Evolutionary conservation across 2,888 invertebrate genomes (phyloP).

Genomic region (Tolmerus cingulatus): DNA sequence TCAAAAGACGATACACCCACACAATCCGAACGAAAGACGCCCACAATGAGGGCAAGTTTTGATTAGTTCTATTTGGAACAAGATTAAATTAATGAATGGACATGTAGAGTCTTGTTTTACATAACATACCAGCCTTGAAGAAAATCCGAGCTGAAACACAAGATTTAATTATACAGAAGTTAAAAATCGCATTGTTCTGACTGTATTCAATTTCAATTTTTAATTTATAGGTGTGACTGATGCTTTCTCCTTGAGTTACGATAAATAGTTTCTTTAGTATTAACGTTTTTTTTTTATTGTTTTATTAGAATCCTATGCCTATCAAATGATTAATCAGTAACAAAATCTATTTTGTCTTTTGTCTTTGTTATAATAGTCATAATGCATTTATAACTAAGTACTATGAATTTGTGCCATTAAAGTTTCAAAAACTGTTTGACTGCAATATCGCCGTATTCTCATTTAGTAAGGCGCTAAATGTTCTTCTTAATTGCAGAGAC

Average conservation of each 20-base stretch:
- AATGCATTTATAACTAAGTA: too few species aligned
- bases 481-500: not conserved
- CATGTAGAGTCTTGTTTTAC: not conserved
- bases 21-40: not conserved
- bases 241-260: not conserved
- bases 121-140: not conserved
- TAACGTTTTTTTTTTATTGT: not conserved
- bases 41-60: not conserved
- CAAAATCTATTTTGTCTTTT: not conserved
- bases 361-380: too few species aligned
- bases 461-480: not conserved
- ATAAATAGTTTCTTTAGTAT: not conserved
- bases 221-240: not conserved
- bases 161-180: not conserved
- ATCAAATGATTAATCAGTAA: too few species aligned
- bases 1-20: not conserved
- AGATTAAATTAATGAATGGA: not conserved
- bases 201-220: not conserved
- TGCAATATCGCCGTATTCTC: too few species aligned
- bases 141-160: not conserved
- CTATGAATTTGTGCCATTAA: too few species aligned
- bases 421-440: too few species aligned
- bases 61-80: not conserved
- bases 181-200: not conserved
- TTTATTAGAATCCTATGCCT: not conserved